A percentile compares a stretch with the other conserved stretches of the same genome.
Evolutionary conservation across 2,797 vertebrate genomes (phyloP).

Genomic region (Clamator glandarius): DNA sequence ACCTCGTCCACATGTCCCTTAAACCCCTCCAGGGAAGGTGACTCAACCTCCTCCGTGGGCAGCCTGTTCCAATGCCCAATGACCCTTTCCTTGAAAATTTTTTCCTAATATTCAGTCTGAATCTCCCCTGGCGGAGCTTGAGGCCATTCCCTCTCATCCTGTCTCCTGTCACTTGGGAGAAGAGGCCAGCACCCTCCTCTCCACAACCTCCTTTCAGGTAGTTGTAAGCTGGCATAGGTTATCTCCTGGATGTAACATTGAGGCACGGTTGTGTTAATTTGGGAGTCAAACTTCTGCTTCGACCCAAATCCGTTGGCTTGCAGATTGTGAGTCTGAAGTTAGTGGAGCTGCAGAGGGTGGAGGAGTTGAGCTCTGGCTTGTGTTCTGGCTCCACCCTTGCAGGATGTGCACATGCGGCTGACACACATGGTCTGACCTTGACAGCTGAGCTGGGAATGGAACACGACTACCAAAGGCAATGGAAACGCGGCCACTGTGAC

Average conservation of each 20-base stretch:
- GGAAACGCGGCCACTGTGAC: rapidly evolving
- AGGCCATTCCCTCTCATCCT: too few relatives aligned
- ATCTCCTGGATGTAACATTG: background rate
- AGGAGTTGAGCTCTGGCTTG: background rate
- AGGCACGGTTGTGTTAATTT: background rate
- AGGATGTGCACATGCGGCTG: background rate
- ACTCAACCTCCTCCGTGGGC: too few relatives aligned
- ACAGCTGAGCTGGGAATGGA: background rate
- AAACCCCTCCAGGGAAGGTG: too few relatives aligned
- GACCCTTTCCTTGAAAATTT: too few relatives aligned
- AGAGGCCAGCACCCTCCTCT: too few relatives aligned
- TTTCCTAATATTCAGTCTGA: too few relatives aligned
- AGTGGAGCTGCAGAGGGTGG: background rate
- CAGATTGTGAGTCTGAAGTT: background rate
- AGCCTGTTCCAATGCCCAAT: too few relatives aligned
- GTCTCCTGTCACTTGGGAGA: too few relatives aligned
- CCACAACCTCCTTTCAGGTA: too few relatives aligned
- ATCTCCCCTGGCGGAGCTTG: too few relatives aligned
- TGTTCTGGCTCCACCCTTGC: background rate
- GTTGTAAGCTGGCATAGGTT: background rate
- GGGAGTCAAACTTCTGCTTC: background rate
- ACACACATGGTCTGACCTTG: background rate
- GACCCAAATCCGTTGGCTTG: background rate
- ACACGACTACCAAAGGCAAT: background rate
- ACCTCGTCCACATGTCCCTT: too few relatives aligned